Evolutionary conservation across 2,113 vertebrate genomes (phyloP), one percentile per base, ranked within the genome.

Genomic region (Arenaria interpres): DNA sequence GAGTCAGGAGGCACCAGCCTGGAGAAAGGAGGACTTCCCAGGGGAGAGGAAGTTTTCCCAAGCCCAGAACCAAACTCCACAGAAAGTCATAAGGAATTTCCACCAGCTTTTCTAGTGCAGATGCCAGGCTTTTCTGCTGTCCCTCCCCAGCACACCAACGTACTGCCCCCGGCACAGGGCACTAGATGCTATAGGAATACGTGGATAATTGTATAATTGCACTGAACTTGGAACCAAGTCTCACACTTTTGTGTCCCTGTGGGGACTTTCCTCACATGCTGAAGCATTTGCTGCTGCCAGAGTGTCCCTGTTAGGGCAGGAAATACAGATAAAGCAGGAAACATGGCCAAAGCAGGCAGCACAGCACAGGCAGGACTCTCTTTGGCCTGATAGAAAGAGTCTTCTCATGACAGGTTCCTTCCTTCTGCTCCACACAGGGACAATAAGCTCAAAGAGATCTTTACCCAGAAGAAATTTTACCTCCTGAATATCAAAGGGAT

Each of bases 211-310:
- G 6, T 12, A 2, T 1, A 54, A 39, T 14, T 8, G 19, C 37
- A 30, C 21, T 2, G 22, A 64, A 8, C 54, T 35, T 18, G 63
- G n/a, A 35, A 4, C 5, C 39, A 4, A 37, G 10, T 54, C 62
- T 46, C 48, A 4, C 0, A 0, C 7, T 28, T 32, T 8, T 32
- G 0, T 0, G 14, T 11, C 48, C 28, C 37, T 1, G 7, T 4
- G 30, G 73, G 57, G 48, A 76, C 9, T 28, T 50, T 24, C 85
- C 74, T 71, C 50, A 12, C 3, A 0, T 3, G 5, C 25, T 2
- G 67, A 46, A 57, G 60, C 15, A 5, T 14, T 32, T 62, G 57
- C 48, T 43, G 76, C 73, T 69, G 79, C 84, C n/a, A 10, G 43
- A 1, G 16, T 2, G n/a, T 10, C 54, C 48, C 91, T n/a, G 39